Evolutionary conservation across 64 coral and sea anemone species (phyloP).

Genomic region (Trachythela sp.): DNA sequence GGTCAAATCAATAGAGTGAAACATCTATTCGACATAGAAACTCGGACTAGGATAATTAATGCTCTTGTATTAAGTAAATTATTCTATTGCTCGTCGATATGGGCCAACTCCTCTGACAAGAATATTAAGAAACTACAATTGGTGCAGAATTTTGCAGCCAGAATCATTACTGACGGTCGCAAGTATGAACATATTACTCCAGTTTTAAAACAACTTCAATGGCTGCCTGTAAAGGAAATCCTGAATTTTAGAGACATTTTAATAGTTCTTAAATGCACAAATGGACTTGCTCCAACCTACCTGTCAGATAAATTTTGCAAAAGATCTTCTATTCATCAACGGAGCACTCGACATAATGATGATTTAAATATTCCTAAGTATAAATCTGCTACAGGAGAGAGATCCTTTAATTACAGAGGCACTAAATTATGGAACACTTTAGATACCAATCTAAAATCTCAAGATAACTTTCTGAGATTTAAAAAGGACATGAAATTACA

Average conservation of each 20-base stretch:
- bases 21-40: neutral
- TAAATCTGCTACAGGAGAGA: too few relatives aligned
- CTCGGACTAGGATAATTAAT: neutral
- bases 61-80: slow-evolving; percentile 23
- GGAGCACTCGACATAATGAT: too few relatives aligned
- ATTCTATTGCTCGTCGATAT: neutral
- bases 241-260: neutral
- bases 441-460: too few relatives aligned
- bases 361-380: too few relatives aligned
- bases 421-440: too few relatives aligned
- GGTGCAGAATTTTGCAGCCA: too few relatives aligned
- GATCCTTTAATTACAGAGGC: too few relatives aligned
- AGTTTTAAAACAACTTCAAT: neutral
- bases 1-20: slow-evolving; percentile 30
- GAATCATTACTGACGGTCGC: neutral
- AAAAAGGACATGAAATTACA: too few relatives aligned
- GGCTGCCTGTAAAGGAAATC: neutral
- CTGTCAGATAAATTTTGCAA: too few relatives aligned
- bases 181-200: neutral
- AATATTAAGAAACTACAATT: neutral
- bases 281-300: slow-evolving; percentile 3
- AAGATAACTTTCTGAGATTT: too few relatives aligned
- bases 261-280: neutral
- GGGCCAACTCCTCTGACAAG: neutral
- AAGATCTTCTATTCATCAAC: too few relatives aligned